These are phyloP conservation scores for Halcyon senegalensis DNA, from an alignment of 2,113 vertebrate species.

Conservation along the genomic window DNA sequence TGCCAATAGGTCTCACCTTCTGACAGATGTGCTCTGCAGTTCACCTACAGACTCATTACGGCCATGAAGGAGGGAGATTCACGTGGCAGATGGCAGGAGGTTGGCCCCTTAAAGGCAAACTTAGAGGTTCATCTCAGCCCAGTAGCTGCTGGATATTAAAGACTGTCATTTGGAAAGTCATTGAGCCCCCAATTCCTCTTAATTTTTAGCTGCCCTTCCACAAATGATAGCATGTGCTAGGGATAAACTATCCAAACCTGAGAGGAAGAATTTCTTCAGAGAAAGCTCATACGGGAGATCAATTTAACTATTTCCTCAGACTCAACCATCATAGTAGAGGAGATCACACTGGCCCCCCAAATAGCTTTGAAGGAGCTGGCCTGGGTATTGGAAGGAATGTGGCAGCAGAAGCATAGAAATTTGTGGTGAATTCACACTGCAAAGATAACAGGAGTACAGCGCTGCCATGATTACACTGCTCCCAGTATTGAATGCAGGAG, in stretches of 20 bases:
- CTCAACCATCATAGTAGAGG: background rate
- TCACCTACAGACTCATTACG: background rate
- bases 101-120: background rate
- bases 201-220: background rate
- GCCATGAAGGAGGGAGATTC: background rate
- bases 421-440: background rate
- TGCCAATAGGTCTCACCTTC: background rate
- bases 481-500: background rate
- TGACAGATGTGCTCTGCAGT: background rate
- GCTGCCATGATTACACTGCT: background rate
- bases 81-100: background rate
- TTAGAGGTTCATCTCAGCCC: background rate
- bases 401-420: background rate
- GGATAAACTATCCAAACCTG: background rate
- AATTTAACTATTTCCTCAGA: background rate
- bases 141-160: background rate
- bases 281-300: background rate
- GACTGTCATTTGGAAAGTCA: background rate
- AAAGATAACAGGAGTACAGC: background rate
- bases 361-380: background rate
- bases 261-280: background rate
- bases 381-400: background rate
- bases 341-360: background rate
- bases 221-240: background rate
- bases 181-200: background rate